Evolutionary conservation across 1,140 invertebrate genomes (phyloP).

Genomic region (Drosophila lowei): DNA sequence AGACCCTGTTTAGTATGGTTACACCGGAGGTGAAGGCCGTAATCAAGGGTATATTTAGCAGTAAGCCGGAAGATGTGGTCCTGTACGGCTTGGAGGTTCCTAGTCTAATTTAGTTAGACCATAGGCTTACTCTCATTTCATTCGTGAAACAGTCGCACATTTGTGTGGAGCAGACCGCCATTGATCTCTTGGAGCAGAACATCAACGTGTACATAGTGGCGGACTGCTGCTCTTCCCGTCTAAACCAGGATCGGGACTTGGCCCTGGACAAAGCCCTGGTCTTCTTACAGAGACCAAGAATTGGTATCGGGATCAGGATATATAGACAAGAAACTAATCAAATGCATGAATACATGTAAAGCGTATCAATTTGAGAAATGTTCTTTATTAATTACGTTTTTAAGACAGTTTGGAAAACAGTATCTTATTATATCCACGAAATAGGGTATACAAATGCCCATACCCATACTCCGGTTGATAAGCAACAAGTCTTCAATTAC

Average conservation of each 20-base stretch:
- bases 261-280: too few species aligned
- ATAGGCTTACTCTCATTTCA: background rate
- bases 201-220: conserved; percentile 93
- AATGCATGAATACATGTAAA: too few species aligned
- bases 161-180: conserved; percentile 93
- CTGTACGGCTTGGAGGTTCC: conserved; percentile 93
- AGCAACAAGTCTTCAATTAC: too few species aligned
- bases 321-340: too few species aligned
- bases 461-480: too few species aligned
- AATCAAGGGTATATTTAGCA: conserved; percentile 85
- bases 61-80: conserved; percentile 86
- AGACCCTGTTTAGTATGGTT: conserved; percentile 94
- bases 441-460: too few species aligned
- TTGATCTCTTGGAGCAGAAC: conserved; percentile 89
- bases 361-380: too few species aligned
- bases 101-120: background rate
- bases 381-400: too few species aligned
- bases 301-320: too few species aligned
- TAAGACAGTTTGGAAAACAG: too few species aligned
- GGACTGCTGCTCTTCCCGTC: conserved; percentile 91
- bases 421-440: too few species aligned
- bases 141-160: conserved; percentile 86
- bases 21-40: conserved; percentile 88
- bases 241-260: conserved; percentile 87
- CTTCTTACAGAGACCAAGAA: too few species aligned